Evolutionary conservation across 2,113 vertebrate genomes (phyloP), one percentile per base, ranked within the genome.

Genomic region (Amblyopsis rosae): DNA sequence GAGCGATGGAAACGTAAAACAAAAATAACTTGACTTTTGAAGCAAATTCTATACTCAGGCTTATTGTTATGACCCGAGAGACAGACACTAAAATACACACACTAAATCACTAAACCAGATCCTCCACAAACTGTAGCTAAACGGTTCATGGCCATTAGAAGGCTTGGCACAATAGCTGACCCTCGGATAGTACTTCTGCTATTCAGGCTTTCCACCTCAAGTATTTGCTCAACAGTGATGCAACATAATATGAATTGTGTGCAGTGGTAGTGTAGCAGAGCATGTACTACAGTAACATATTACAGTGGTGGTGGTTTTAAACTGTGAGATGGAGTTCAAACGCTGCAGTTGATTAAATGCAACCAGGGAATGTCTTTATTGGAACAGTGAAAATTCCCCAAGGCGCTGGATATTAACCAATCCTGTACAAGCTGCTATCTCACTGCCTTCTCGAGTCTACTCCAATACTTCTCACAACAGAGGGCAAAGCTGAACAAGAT

Each of bases 11-110:
- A 62, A 81, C 58, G 69, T 7, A 59, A 65, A 71, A 62, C 49
- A 62, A 82, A 82, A 65, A 81, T 77, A 83, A 74, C 69, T 26
- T 64, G 65, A 57, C 56, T 65, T 78, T 35, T 79, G 65, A 76
- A 65, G 62, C 59, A 67, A 75, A 41, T 41, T 41, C 5, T 41
- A 41, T 41, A 41, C 35, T 41, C 35, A 41, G 7, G 35, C 7
- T 41, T 8, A 41, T 41, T 41, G 35, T 41, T 41, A 73, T 33
- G 75, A 79, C 62, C 74, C 65, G 76, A 78, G 74, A 69, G 59
- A 71, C 59, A 77, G 69, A 6, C 7, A 6, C 35, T 8, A 41
- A 79, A 64, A 68, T 16, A 26, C 73, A 74, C 65, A 73, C 49
- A 76, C 26, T 5, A 76, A 79, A 80, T 84, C 35, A 41, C 26